Evolutionary conservation across 2,888 invertebrate genomes (phyloP).

Genomic region (Cantharis rufa): DNA sequence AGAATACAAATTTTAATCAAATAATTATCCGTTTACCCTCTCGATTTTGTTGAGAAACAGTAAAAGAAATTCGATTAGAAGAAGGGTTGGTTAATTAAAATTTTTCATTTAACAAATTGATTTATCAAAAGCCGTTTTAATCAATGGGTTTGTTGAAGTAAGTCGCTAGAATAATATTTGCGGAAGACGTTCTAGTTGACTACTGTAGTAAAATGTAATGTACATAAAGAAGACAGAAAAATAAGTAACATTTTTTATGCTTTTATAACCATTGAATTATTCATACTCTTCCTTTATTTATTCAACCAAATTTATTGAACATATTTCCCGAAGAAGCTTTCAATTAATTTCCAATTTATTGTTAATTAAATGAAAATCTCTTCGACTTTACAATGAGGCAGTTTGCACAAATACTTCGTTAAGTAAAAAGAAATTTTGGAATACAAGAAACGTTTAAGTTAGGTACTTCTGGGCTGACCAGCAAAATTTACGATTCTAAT

Average conservation of each 20-base stretch:
- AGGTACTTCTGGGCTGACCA: not conserved
- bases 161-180: not conserved
- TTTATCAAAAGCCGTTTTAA: not conserved
- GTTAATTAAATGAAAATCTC: not conserved
- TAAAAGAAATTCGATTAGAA: not conserved
- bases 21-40: not conserved
- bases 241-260: not conserved
- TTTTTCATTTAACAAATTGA: not conserved
- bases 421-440: not conserved
- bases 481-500: slow-evolving; percentile 14
- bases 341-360: not conserved
- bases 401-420: not conserved
- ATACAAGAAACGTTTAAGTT: not conserved
- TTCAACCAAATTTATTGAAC: not conserved
- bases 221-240: not conserved
- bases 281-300: not conserved
- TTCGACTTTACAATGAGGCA: not conserved
- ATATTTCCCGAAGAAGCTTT: not conserved
- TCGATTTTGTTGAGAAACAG: not conserved
- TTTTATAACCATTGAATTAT: not conserved
- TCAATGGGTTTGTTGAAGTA: not conserved
- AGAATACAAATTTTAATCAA: not conserved
- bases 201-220: not conserved
- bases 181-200: not conserved
- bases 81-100: not conserved